Evolutionary conservation across 1,140 invertebrate genomes (phyloP).

Genomic region (Aplysia californica): DNA sequence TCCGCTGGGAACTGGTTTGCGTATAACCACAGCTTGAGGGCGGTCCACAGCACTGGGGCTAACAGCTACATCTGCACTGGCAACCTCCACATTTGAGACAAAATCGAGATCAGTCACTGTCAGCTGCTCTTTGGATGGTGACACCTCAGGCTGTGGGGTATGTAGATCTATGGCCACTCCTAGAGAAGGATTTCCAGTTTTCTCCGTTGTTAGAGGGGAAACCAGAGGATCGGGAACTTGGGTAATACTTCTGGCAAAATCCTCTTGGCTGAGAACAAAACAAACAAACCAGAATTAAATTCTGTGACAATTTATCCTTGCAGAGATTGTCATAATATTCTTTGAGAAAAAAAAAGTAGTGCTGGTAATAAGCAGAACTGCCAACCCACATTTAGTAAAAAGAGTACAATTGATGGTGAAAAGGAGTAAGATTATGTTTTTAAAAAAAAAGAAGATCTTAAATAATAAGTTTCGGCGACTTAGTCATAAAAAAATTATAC

Average conservation of each 20-base stretch:
- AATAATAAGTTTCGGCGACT: background rate
- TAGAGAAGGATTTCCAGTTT: background rate
- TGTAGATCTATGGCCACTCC: background rate
- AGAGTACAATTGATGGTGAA: background rate
- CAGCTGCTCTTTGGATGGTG: background rate
- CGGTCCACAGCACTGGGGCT: background rate
- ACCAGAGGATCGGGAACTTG: background rate
- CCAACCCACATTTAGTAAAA: background rate
- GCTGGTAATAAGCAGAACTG: too few species aligned
- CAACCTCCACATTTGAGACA: background rate
- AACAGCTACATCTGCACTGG: background rate
- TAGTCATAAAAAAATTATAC: background rate
- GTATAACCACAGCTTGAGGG: slow-evolving; percentile 31
- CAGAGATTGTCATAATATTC: background rate
- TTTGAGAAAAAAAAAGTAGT: background rate
- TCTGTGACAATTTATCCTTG: too few species aligned
- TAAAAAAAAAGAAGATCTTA: background rate
- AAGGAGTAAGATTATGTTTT: background rate
- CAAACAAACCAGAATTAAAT: background rate
- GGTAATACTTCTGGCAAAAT: background rate
- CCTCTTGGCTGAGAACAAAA: background rate
- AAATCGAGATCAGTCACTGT: background rate
- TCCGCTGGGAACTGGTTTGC: slow-evolving; percentile 18
- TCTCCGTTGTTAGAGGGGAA: slow-evolving; percentile 15
- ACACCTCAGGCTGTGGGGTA: background rate